Base-by-base conservation (phyloP, 2,888 invertebrate genomes). In the Ormyrus nitidulus region DNA sequence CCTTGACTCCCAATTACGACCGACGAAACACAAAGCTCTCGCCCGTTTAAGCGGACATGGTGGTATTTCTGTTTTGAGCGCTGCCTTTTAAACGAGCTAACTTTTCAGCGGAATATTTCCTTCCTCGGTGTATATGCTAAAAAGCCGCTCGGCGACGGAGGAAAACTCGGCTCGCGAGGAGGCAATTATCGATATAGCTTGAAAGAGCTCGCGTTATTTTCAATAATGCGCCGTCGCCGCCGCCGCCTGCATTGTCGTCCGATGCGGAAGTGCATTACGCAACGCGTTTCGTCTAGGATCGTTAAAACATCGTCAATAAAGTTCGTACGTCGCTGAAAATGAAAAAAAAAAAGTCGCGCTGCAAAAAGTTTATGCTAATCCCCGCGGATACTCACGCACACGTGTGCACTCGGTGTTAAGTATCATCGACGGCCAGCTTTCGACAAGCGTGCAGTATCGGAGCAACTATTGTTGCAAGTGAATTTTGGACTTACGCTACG, bases 261-360 rank as follows among this genome's bases (percentile, higher is more conserved):
- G 44, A 78, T 54, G 66, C 78, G 78, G 78, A 79, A 79, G 73
- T 62, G 62, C 44, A 62, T 68, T 51, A 54, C 56, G 66, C 62
- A 73, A 69, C 53, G 13, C 13, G 68, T 73, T 66, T 69, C 69
- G 56, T 69, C 7, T 59, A 44, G 46, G 59, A 79, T 74, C 71
- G 79, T 80, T 80, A 71, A 76, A 79, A 79, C 74, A 74, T 56
- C 56, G 79, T 8, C 73, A 58, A 72, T 66, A 66, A 19, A 72
- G 61, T 66, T 59, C 56, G 59, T 65, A 49, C 54, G 54, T 65
- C 9, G 58, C 48, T 13, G 19, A 56, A 44, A 13, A 19, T 13
- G 19, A 71, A 8, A 19, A 51, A 51, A 8, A 66, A 34, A 19
- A 46, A 53, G n/a, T 6, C 8, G 69, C 7, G 58, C n/a, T 54